A percentile compares a stretch with the other conserved stretches of the same genome.
phyloP scores from a whole-genome alignment of 2,113 vertebrate species.

The Garra rufa region DNA sequence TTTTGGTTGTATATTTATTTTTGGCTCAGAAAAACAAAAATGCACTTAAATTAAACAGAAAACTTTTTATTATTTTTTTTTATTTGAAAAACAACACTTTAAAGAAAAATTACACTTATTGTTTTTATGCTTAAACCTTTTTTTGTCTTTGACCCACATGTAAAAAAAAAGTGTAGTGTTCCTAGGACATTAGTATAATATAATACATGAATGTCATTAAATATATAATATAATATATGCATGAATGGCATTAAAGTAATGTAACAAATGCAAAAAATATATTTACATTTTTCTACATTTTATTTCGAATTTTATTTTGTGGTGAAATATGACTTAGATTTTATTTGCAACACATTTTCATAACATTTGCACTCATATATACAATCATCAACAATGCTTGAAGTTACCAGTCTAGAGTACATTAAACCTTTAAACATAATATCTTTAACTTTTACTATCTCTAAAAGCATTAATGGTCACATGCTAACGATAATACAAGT shows the following conservation, averaged over 20 bases:
- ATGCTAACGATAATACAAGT: neutral
- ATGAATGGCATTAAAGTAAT: neutral
- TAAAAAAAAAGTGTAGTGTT: too few relatives aligned
- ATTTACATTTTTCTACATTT: too few relatives aligned
- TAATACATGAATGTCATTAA: neutral
- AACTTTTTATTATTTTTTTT: too few relatives aligned
- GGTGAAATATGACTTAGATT: neutral
- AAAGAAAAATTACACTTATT: too few relatives aligned
- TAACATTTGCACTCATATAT: neutral
- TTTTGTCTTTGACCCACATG: too few relatives aligned
- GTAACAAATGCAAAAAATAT: neutral
- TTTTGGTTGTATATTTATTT: too few relatives aligned
- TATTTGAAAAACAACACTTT: too few relatives aligned
- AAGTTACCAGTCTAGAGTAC: too few relatives aligned
- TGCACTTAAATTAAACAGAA: too few relatives aligned
- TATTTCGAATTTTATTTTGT: neutral
- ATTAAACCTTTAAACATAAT: neutral
- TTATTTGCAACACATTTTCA: neutral
- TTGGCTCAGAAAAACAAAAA: too few relatives aligned
- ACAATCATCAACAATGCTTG: neutral
- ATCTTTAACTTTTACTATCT: neutral
- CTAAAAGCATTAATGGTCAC: conserved; percentile 1
- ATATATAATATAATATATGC: neutral
- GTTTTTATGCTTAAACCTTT: too few relatives aligned
- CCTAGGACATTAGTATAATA: neutral